These are phyloP conservation scores for Columba livia DNA, from an alignment of 2,113 vertebrate genomes.

Conservation along the genomic window DNA sequence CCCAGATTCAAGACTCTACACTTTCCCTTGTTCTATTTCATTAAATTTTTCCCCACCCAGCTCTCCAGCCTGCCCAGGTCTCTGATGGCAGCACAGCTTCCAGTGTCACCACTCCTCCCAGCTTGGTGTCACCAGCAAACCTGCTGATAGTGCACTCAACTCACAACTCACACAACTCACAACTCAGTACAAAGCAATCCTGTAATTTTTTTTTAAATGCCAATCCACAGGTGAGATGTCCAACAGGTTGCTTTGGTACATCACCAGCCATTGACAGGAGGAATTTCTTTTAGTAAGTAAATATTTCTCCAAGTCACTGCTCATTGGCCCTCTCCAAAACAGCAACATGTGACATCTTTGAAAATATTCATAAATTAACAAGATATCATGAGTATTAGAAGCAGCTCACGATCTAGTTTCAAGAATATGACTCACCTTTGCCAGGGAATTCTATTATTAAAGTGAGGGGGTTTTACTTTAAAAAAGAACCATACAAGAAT, in stretches of 20 bases:
- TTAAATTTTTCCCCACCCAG: too few species aligned
- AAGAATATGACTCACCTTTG: not conserved
- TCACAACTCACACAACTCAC: not conserved
- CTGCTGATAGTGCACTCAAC: too few species aligned
- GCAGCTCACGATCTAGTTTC: not conserved
- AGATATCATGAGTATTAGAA: not conserved
- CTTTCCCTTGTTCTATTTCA: too few species aligned
- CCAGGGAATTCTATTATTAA: slow-evolving; percentile 15
- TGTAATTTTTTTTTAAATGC: not conserved
- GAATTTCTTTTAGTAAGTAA: not conserved
- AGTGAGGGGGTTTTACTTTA: not conserved
- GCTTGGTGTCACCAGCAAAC: too few species aligned
- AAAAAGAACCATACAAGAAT: not conserved
- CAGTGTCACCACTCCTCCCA: too few species aligned
- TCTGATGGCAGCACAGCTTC: too few species aligned
- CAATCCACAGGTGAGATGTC: rapidly evolving
- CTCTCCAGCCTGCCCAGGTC: too few species aligned
- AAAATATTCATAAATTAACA: not conserved
- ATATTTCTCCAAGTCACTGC: not conserved
- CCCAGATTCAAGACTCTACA: too few species aligned
- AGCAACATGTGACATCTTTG: not conserved
- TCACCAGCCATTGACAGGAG: not conserved
- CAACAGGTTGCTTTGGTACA: not conserved
- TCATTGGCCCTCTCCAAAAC: not conserved
- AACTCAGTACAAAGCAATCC: not conserved